These are phyloP conservation scores for Leucophenga maculata DNA, from an alignment of 2,888 invertebrate species.

Conservation along the genomic window DNA sequence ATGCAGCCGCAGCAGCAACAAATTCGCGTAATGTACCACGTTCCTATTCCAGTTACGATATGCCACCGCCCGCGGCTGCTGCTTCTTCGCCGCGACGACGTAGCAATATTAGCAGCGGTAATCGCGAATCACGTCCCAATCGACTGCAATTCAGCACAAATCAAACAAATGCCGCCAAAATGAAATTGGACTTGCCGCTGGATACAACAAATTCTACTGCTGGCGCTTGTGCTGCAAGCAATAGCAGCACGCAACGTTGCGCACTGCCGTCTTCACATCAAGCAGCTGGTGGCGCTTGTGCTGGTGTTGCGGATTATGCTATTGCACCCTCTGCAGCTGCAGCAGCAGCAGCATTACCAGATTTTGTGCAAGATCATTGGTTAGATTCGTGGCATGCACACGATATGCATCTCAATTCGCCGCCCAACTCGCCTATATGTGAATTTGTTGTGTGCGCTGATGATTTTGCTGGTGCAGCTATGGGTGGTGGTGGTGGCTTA, in stretches of 20 bases:
- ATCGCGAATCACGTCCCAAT: constrained; percentile 53
- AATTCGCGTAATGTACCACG: constrained; percentile 66
- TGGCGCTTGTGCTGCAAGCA: constrained; percentile 26
- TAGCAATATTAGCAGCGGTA: constrained; percentile 40
- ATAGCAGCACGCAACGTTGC: constrained; percentile 22
- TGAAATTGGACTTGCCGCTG: constrained; percentile 64
- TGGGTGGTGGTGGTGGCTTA: constrained; percentile 42
- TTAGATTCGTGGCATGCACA: constrained; percentile 77
- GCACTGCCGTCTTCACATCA: constrained; percentile 4
- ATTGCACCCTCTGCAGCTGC: constrained; percentile 49
- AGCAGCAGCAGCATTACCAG: constrained; percentile 80
- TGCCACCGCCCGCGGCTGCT: constrained; percentile 58
- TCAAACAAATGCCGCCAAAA: constrained; percentile 51
- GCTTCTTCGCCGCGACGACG: constrained; percentile 44
- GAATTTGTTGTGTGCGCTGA: constrained; percentile 59
- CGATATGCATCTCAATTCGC: constrained; percentile 67
- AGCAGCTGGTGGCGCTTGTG: constrained; percentile 15
- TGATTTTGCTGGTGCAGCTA: constrained; percentile 40
- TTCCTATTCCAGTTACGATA: constrained; percentile 72
- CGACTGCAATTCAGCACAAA: constrained; percentile 56
- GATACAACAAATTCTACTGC: constrained; percentile 45
- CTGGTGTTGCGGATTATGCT: constrained; percentile 50
- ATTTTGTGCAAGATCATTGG: constrained; percentile 92
- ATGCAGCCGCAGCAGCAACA: constrained; percentile 26
- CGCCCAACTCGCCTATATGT: constrained; percentile 65